A percentile compares a stretch with the other conserved stretches of the same genome.
Conservation (phyloP, 2,113 vertebrate genomes). For the Microtus ochrogaster region DNA sequence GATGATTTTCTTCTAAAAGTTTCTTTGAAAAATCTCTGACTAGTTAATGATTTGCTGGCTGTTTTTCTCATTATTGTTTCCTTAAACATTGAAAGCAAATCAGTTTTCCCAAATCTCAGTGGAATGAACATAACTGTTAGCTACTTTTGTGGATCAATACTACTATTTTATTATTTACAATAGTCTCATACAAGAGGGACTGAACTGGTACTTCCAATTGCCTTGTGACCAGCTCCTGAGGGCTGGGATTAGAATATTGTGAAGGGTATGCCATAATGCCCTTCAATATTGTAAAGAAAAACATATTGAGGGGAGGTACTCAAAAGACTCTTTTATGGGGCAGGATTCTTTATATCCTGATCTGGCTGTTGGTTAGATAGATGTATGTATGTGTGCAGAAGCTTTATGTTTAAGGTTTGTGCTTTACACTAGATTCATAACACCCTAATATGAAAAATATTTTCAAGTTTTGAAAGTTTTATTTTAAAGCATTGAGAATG, state of each 20-base stretch:
- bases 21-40: not conserved
- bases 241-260: not conserved
- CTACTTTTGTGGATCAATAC: not conserved
- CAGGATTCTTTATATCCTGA: not conserved
- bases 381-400: not conserved
- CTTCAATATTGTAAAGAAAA: not conserved
- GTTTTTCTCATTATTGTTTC: not conserved
- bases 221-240: not conserved
- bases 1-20: constrained; percentile 45
- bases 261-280: no score
- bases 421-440: not conserved
- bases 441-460: constrained; percentile 21
- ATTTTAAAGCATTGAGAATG: constrained; percentile 51
- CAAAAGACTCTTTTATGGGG: not conserved
- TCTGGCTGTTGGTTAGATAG: not conserved
- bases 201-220: not conserved
- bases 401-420: not conserved
- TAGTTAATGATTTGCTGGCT: not conserved
- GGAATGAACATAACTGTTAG: not conserved
- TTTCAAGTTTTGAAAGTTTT: constrained; percentile 51
- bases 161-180: not conserved
- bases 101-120: not conserved
- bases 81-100: constrained; percentile 12
- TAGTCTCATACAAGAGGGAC: not conserved
- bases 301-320: not conserved